Evolutionary conservation across 1,140 invertebrate species (phyloP).

Genomic region (Triops cancriformis): DNA sequence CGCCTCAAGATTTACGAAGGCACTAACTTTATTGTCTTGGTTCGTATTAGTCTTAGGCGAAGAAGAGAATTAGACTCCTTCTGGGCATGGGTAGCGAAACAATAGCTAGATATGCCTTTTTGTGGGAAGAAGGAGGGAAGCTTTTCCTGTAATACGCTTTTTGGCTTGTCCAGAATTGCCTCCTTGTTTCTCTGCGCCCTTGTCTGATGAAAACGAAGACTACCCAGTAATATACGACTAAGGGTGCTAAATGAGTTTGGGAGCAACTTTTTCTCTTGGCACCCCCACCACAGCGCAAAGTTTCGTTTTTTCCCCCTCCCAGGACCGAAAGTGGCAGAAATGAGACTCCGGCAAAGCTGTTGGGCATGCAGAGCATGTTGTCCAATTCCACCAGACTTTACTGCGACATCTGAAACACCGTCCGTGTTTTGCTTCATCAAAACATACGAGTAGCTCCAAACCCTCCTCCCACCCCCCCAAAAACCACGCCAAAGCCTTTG

Average conservation of each 20-base stretch:
- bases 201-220: slow-evolving; percentile 10
- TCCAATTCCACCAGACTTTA: slow-evolving; percentile 4
- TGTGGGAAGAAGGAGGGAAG: not conserved
- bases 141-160: slow-evolving; percentile 1
- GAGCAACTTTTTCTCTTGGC: not conserved
- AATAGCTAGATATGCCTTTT: not conserved
- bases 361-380: slow-evolving; percentile 12
- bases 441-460: not conserved
- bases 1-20: not conserved
- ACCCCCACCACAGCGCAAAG: not conserved
- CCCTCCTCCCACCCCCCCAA: not conserved
- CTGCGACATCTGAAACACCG: slow-evolving; percentile 9
- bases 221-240: not conserved
- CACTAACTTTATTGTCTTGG: not conserved
- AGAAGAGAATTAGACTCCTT: not conserved
- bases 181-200: not conserved
- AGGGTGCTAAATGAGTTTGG: not conserved
- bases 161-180: not conserved
- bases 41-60: not conserved
- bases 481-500: not conserved
- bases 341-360: not conserved
- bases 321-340: not conserved
- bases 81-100: not conserved
- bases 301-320: not conserved
- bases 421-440: slow-evolving; percentile 13